A percentile compares a stretch with the other conserved stretches of the same genome.
These are phyloP conservation scores for Acestrorhynchus altus DNA, from an alignment of 2,797 vertebrate species.

Conservation along the genomic window DNA sequence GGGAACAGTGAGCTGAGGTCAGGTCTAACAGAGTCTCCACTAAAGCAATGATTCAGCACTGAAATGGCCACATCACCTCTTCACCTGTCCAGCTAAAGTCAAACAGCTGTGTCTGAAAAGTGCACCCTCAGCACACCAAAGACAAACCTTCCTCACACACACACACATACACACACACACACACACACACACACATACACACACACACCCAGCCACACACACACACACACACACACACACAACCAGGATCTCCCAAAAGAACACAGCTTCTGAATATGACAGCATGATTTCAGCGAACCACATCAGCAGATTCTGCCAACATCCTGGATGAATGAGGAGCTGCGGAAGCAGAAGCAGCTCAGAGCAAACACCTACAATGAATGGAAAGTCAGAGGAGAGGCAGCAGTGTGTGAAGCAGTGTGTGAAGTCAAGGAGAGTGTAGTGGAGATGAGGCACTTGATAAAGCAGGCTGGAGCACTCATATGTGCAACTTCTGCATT, in stretches of 20 bases:
- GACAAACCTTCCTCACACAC: slow-evolving; percentile 8
- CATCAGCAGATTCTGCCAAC: neutral
- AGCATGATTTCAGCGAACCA: neutral
- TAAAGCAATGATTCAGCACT: slow-evolving; percentile 58
- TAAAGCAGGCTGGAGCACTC: slow-evolving; percentile 46
- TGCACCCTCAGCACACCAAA: slow-evolving; percentile 42
- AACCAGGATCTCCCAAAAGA: neutral
- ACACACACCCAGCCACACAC: slow-evolving; percentile 25
- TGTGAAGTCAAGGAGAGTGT: slow-evolving; percentile 11
- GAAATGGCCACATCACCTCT: slow-evolving; percentile 45
- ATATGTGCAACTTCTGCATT: slow-evolving; percentile 56
- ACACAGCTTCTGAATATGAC: neutral
- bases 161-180: slow-evolving; percentile 7
- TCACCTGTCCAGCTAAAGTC: slow-evolving; percentile 46
- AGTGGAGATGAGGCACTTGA: slow-evolving; percentile 22
- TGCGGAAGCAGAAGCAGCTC: neutral
- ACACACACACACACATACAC: slow-evolving; percentile 15
- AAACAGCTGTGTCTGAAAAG: slow-evolving; percentile 42
- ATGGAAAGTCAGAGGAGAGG: slow-evolving; percentile 1
- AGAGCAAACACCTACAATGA: neutral
- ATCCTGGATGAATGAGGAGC: neutral
- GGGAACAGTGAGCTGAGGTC: slow-evolving; percentile 37
- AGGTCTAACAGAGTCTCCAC: neutral
- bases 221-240: slow-evolving; percentile 13
- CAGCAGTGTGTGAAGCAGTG: neutral